phyloP scores from a whole-genome alignment of 1,140 invertebrate genomes.

The Oreohelix idahoensis region DNA sequence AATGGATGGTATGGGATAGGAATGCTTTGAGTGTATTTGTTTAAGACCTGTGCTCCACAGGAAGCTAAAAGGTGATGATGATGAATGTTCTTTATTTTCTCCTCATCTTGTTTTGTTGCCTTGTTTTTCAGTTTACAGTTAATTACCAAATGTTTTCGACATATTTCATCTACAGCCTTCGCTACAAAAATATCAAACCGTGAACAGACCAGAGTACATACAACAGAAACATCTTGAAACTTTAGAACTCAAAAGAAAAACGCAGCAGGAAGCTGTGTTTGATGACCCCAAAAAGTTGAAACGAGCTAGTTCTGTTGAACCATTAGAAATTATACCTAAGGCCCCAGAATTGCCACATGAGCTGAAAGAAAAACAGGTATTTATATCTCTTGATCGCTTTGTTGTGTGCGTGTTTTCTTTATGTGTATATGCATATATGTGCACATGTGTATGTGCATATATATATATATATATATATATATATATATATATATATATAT shows the following conservation, averaged over 20 bases:
- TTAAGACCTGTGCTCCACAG: too few relatives aligned
- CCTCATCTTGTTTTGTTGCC: background rate
- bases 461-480: too few relatives aligned
- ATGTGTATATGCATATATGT: too few relatives aligned
- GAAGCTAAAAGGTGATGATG: too few relatives aligned
- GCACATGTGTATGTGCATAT: too few relatives aligned
- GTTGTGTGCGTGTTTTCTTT: too few relatives aligned
- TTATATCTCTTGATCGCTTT: background rate
- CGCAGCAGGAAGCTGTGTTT: slow-evolving; percentile 11
- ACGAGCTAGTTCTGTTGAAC: slow-evolving; percentile 63
- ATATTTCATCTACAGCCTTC: slow-evolving; percentile 60
- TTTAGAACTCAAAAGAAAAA: slow-evolving; percentile 55
- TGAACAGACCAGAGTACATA: slow-evolving; percentile 67
- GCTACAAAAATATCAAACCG: slow-evolving; percentile 66
- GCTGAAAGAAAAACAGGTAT: slow-evolving; percentile 66
- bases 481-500: too few relatives aligned
- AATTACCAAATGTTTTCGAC: background rate
- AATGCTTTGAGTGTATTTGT: too few relatives aligned
- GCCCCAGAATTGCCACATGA: slow-evolving; percentile 65
- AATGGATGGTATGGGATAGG: too few relatives aligned
- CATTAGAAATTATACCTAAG: slow-evolving; percentile 56
- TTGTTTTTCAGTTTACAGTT: background rate
- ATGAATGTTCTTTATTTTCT: too few relatives aligned
- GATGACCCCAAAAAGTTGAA: slow-evolving; percentile 59
- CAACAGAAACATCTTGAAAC: slow-evolving; percentile 59